Conservation (phyloP, 2,113 vertebrate genomes). For the Hyperoodon ampullatus region DNA sequence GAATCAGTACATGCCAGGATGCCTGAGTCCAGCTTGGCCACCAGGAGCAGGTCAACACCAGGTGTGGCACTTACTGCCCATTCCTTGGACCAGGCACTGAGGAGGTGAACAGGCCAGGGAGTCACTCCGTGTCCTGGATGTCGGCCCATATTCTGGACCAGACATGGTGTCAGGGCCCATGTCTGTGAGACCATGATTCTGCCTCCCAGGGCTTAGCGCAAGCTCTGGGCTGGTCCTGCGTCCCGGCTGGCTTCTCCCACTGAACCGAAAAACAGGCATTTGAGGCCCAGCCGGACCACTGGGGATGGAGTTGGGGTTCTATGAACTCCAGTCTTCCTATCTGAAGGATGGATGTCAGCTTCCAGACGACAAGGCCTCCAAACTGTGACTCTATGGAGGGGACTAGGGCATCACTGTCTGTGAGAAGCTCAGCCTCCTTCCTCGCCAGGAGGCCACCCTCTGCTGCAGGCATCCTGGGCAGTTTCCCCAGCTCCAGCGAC, state of each 20-base stretch:
- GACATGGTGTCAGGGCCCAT: accelerated
- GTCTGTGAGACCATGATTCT: too few species aligned
- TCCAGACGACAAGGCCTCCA: accelerated
- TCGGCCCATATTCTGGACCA: accelerated
- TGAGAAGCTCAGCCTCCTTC: background rate
- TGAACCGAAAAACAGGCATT: accelerated
- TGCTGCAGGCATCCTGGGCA: accelerated
- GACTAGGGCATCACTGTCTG: background rate
- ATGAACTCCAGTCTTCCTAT: background rate
- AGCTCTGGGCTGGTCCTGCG: accelerated
- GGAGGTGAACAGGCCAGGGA: background rate
- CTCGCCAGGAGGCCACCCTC: too few species aligned
- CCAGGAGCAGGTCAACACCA: accelerated
- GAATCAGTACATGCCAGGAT: background rate
- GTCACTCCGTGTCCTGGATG: accelerated
- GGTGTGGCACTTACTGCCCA: accelerated
- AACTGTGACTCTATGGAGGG: accelerated
- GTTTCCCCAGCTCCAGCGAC: background rate
- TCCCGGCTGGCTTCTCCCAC: background rate
- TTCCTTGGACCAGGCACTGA: accelerated
- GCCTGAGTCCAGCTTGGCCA: accelerated
- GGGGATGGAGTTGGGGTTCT: background rate
- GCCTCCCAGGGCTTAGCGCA: accelerated
- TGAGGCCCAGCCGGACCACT: accelerated
- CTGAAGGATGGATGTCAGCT: accelerated